A percentile compares a stretch with the other conserved stretches of the same genome.
These are phyloP conservation scores for Strix occidentalis DNA, from an alignment of 2,797 vertebrate genomes.

Conservation along the genomic window DNA sequence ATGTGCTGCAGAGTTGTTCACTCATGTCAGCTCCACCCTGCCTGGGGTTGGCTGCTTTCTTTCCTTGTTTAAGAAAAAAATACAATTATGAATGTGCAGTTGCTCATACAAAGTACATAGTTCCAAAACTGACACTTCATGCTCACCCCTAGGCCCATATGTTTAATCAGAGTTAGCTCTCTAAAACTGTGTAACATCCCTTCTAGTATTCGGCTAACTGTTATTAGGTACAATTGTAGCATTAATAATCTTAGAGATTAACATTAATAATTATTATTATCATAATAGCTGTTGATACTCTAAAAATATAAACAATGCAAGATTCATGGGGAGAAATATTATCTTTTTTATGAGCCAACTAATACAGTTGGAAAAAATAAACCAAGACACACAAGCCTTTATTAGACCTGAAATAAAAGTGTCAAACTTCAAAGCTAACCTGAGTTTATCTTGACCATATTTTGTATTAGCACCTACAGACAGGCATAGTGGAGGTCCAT, in stretches of 20 bases:
- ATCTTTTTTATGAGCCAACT: background rate
- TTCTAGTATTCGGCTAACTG: background rate
- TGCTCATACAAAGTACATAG: too few species aligned
- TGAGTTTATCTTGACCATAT: background rate
- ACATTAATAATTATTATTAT: background rate
- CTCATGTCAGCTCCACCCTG: accelerated
- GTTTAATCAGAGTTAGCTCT: background rate
- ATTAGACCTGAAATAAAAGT: background rate
- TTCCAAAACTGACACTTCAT: background rate
- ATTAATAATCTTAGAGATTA: background rate
- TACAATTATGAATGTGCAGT: background rate
- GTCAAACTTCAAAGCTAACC: background rate
- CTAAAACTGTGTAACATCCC: background rate
- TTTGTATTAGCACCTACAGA: background rate
- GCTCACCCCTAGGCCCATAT: background rate
- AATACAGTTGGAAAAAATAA: background rate
- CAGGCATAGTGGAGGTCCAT: background rate
- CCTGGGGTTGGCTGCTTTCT: accelerated
- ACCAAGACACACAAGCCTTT: background rate
- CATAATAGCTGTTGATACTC: background rate
- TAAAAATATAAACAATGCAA: background rate
- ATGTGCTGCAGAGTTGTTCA: background rate
- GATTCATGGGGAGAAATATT: background rate
- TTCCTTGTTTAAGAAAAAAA: background rate
- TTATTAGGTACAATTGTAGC: background rate